These are phyloP conservation scores for Tenodera sinensis DNA, from an alignment of 2,888 invertebrate species.

Conservation along the genomic window DNA sequence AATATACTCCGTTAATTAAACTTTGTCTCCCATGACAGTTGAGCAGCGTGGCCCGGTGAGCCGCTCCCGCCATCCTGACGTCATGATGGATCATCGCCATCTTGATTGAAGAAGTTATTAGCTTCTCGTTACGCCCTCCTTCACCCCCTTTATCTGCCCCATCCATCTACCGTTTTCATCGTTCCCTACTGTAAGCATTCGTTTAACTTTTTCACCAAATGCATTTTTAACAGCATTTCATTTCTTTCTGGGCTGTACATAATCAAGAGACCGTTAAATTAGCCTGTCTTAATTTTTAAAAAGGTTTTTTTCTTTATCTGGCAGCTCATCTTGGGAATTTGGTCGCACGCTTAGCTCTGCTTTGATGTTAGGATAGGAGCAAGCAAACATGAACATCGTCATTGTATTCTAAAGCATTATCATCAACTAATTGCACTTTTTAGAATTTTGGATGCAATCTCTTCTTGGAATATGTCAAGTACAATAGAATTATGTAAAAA, in stretches of 20 bases:
- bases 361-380: neutral
- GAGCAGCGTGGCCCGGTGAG: neutral
- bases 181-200: neutral
- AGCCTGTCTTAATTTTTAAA: neutral
- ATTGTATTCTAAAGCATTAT: neutral
- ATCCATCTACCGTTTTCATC: neutral
- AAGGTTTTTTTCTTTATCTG: neutral
- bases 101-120: constrained; percentile 20
- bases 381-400: neutral
- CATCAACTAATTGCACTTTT: neutral
- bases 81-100: constrained; percentile 18
- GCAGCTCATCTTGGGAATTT: neutral
- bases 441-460: neutral
- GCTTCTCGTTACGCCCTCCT: constrained; percentile 15
- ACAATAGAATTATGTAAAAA: neutral
- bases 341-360: neutral
- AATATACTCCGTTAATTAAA: constrained; percentile 5
- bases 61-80: constrained; percentile 7
- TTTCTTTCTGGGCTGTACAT: neutral
- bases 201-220: neutral
- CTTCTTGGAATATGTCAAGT: neutral
- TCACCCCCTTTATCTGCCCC: neutral
- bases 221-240: neutral
- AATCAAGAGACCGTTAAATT: neutral
- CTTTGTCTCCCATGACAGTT: constrained; percentile 12